Conservation (phyloP, 2,113 vertebrate genomes). For the Sturnira hondurensis region DNA sequence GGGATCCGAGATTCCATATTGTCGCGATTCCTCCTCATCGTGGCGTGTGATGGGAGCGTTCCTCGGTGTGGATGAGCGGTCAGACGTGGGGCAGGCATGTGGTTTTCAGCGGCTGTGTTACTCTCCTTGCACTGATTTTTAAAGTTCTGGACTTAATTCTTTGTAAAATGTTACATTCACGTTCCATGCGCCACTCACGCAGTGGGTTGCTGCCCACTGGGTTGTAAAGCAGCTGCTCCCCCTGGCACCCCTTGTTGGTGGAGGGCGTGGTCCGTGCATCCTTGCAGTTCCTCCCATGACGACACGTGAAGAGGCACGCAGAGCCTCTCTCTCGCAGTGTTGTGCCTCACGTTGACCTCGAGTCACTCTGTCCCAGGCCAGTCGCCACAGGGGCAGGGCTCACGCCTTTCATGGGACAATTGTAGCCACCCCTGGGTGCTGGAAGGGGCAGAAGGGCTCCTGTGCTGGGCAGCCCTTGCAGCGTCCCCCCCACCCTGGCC, state of each 20-base stretch:
- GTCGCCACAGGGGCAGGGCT: not conserved
- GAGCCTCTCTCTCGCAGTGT: rapidly evolving
- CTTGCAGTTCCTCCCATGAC: not conserved
- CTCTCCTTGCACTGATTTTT: not conserved
- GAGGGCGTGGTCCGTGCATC: no score
- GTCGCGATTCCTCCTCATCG: slow-evolving; percentile 5
- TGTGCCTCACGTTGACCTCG: not conserved
- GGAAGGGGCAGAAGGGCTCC: no score
- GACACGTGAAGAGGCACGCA: rapidly evolving
- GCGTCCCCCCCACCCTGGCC: rapidly evolving
- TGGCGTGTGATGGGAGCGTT: not conserved
- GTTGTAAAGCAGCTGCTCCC: not conserved
- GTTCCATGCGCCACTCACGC: no score
- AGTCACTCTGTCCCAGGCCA: rapidly evolving
- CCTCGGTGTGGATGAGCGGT: not conserved
- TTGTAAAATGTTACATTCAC: not conserved
- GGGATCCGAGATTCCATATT: not conserved
- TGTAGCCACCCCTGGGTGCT: rapidly evolving
- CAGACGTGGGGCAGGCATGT: not conserved
- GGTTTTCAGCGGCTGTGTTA: not conserved
- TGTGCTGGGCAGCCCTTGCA: not conserved
- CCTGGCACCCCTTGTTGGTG: not conserved
- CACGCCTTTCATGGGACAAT: not conserved
- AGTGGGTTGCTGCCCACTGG: no score
- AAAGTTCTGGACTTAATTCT: not conserved